Conservation (phyloP, 2,888 invertebrate genomes). For the Andrena fulva region DNA sequence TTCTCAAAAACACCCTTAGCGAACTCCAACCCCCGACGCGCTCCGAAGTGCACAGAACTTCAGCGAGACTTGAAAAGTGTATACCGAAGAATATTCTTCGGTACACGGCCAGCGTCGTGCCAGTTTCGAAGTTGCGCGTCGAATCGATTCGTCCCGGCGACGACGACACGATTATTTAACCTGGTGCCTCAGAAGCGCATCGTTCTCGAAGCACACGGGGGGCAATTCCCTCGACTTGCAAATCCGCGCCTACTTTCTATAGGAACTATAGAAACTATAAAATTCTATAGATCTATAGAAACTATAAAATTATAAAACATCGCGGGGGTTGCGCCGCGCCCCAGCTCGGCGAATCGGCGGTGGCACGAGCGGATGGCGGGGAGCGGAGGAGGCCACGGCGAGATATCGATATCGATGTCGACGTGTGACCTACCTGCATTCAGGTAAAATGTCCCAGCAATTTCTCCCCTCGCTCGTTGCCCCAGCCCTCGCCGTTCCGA, state of each 20-base stretch:
- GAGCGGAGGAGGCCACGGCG: conserved; percentile 14
- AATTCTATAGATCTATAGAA: conserved; percentile 41
- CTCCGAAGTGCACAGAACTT: not conserved
- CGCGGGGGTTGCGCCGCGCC: conserved; percentile 14
- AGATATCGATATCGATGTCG: conserved; percentile 73
- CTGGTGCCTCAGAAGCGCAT: conserved; percentile 2
- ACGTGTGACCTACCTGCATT: conserved; percentile 61
- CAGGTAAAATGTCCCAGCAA: conserved; percentile 59
- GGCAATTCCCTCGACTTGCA: conserved; percentile 11
- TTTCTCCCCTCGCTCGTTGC: not conserved
- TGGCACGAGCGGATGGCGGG: conserved; percentile 52
- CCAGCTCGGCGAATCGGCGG: conserved; percentile 40
- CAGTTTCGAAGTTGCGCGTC: conserved; percentile 26
- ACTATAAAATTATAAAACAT: conserved; percentile 64
- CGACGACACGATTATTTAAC: conserved; percentile 44
- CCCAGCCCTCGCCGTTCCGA: not conserved
- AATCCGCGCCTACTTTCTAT: conserved; percentile 26
- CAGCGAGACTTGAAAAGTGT: not conserved
- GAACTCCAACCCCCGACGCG: not conserved
- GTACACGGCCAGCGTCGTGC: not conserved
- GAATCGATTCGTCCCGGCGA: conserved; percentile 6
- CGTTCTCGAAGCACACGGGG: conserved; percentile 7
- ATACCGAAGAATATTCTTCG: conserved; percentile 6
- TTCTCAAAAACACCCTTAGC: not conserved
- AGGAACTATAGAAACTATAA: conserved; percentile 18